Evolutionary conservation across 2,113 vertebrate genomes (phyloP).

Genomic region (Ciconia boyciana): DNA sequence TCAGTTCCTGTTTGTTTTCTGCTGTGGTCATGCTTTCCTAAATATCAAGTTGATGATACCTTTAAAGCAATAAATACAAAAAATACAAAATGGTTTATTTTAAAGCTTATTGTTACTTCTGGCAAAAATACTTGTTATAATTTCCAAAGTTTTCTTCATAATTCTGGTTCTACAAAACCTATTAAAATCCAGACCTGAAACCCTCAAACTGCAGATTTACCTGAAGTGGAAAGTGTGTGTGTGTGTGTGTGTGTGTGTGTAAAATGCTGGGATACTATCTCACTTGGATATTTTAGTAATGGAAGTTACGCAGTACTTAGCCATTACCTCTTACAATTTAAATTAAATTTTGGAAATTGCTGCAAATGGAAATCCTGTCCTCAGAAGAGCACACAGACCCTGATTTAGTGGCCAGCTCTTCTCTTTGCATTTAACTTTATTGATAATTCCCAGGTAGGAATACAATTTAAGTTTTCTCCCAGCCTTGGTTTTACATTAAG

Average conservation of each 20-base stretch:
- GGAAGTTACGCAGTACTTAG: background rate
- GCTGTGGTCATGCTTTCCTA: background rate
- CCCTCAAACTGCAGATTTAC: background rate
- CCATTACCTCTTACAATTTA: constrained; percentile 48
- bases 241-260: background rate
- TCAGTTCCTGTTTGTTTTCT: background rate
- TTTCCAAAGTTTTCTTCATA: background rate
- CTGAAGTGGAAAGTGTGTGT: background rate
- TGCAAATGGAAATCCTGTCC: constrained; percentile 43
- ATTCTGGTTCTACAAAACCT: background rate
- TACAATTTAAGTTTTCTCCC: constrained; percentile 30
- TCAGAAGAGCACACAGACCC: constrained; percentile 26
- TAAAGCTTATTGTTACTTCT: background rate
- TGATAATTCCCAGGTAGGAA: constrained; percentile 40
- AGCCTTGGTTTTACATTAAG: constrained; percentile 26
- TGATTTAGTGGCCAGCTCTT: constrained; percentile 18
- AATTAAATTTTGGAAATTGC: constrained; percentile 56
- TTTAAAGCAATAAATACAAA: background rate
- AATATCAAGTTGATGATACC: background rate
- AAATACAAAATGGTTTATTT: background rate
- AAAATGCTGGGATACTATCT: background rate
- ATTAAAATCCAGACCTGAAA: background rate
- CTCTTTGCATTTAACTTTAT: constrained; percentile 29
- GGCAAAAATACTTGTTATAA: background rate
- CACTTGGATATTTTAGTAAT: constrained; percentile 22